phyloP scores from a whole-genome alignment of 2,113 vertebrate genomes.

The Peromyscus californicus region DNA sequence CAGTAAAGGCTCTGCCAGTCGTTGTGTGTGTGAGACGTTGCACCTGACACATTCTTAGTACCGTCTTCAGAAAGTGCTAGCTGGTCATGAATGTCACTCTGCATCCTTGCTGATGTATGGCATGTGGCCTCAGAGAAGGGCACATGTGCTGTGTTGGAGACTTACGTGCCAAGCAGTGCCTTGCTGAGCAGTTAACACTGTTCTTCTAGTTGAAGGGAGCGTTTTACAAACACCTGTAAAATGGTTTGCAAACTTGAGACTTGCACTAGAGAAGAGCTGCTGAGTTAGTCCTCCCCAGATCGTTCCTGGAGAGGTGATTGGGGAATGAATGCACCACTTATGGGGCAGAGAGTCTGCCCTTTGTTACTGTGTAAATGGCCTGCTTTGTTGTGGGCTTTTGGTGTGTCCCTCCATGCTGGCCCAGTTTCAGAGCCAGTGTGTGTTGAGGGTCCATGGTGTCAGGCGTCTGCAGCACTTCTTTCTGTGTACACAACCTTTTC shows the following conservation, averaged over 20 bases:
- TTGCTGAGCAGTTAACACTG: neutral
- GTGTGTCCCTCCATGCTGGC: neutral
- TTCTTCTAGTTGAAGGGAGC: neutral
- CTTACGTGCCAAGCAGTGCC: too few relatives aligned
- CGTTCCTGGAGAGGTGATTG: slow-evolving; percentile 15
- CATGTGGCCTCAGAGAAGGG: neutral
- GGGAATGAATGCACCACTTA: neutral
- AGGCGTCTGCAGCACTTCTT: slow-evolving; percentile 21
- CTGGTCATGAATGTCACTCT: neutral
- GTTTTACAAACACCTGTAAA: neutral
- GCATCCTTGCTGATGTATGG: neutral
- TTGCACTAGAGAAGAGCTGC: neutral
- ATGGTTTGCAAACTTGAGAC: neutral
- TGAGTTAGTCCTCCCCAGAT: neutral
- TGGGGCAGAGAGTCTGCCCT: neutral
- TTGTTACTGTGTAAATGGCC: slow-evolving; percentile 15
- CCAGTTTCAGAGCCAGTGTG: neutral
- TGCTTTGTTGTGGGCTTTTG: slow-evolving; percentile 15
- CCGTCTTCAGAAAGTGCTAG: neutral
- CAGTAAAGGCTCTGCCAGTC: neutral
- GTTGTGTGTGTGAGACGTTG: neutral
- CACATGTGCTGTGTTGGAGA: neutral
- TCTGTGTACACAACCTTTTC: slow-evolving; percentile 28
- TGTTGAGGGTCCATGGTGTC: neutral
- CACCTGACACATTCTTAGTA: too few relatives aligned